Base-by-base conservation (phyloP, 2,113 vertebrate genomes). In the Bujurquina vittata region DNA sequence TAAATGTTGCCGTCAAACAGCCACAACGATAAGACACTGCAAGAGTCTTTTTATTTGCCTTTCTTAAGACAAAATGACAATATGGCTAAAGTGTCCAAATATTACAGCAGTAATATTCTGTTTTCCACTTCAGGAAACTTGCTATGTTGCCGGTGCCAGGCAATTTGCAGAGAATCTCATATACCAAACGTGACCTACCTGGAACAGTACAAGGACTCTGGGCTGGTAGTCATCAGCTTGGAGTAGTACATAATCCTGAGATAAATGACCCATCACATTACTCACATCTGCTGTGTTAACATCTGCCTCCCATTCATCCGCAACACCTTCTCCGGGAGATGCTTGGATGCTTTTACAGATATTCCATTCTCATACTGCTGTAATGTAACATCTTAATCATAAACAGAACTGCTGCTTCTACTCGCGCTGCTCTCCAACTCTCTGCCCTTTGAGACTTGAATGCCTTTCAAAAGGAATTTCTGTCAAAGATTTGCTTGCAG, bases 221-320 rank as follows among this genome's bases (percentile, higher is more conserved):
- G 73, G 31, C 46, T 35, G 18, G n/a, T 35, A 40, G 65, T 83
- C 72, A 56, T 46, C 65, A 49, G 52, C 57, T 2, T 33, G 7
- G 40, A 79, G 73, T 60, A 80, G 73, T 46, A 40, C 80, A 77
- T 80, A 75, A 84, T 74, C 29, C 77, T 26, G 59, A 79, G 77
- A 84, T 18, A 80, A 81, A 82, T 69, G 78, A 84, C 83, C 83
- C 90, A 26, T 75, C 80, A 43, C 75, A 79, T 81, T 31, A 86
- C 75, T 60, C 55, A 80, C 76, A 83, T 87, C 80, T 81, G 85
- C 83, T 85, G 83, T 37, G 80, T 57, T 74, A 81, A 77, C 90
- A 88, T 84, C 85, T 87, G 87, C 46, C 84, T 74, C 52, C 72
- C 61, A 86, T 85, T 87, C 60, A 81, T 89, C 58, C 61, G 80